These are phyloP conservation scores for Cylindroiulus punctatus DNA, from an alignment of 2,888 invertebrate genomes.

Conservation along the genomic window DNA sequence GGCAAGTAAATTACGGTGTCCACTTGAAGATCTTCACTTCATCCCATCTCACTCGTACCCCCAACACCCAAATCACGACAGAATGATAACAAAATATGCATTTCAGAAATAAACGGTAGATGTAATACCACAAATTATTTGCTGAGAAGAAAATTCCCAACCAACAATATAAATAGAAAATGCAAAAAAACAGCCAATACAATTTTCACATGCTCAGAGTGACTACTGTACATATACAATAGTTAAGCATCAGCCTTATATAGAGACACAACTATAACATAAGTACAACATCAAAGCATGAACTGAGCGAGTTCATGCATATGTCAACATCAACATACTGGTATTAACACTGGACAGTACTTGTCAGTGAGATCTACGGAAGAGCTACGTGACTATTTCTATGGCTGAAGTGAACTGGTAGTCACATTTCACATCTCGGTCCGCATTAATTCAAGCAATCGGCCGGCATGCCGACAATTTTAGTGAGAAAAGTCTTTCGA, in stretches of 20 bases:
- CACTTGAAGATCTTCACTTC: background rate
- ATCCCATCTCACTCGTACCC: background rate
- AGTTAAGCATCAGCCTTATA: constrained; percentile 51
- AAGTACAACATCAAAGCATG: constrained; percentile 43
- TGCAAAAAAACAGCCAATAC: constrained; percentile 23
- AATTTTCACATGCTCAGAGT: constrained; percentile 19
- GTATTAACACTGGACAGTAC: constrained; percentile 34
- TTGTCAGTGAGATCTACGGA: constrained; percentile 41
- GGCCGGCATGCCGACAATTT: background rate
- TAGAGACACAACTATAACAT: constrained; percentile 41
- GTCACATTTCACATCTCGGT: constrained; percentile 49
- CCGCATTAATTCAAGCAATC: constrained; percentile 35
- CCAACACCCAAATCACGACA: background rate
- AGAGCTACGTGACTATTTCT: constrained; percentile 53
- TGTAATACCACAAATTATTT: background rate
- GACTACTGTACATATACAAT: constrained; percentile 37
- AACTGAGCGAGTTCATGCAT: constrained; percentile 43
- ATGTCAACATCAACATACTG: constrained; percentile 49
- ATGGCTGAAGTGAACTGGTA: constrained; percentile 55
- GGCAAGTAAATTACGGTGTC: background rate
- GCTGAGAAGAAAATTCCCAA: background rate
- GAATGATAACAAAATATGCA: background rate
- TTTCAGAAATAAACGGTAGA: background rate
- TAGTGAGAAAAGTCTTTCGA: background rate
- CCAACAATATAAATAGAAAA: background rate